Conservation (phyloP, 1,140 invertebrate genomes). For the Sarcophaga bullata region DNA sequence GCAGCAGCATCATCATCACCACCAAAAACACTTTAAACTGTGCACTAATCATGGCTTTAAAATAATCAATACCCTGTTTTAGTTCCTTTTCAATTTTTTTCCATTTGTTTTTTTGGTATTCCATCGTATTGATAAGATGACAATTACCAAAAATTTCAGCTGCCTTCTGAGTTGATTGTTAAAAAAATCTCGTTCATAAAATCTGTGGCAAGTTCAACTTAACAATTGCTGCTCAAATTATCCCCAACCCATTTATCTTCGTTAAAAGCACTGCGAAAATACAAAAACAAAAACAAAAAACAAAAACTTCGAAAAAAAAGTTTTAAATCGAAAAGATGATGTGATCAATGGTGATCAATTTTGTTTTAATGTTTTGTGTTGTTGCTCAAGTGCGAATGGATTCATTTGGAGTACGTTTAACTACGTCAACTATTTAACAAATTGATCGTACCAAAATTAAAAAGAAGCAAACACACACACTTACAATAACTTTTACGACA, state of each 20-base stretch:
- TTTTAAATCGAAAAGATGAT: no score
- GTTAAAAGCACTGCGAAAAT: neutral
- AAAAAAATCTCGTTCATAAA: constrained; percentile 36
- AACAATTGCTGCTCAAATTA: constrained; percentile 17
- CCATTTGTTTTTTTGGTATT: neutral
- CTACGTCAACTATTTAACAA: constrained; percentile 36
- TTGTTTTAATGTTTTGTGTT: neutral
- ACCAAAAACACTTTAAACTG: constrained; percentile 20
- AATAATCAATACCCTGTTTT: constrained; percentile 32
- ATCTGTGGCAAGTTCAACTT: neutral
- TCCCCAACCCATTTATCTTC: neutral
- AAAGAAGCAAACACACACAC: neutral
- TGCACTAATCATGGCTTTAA: constrained; percentile 27
- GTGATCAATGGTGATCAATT: neutral
- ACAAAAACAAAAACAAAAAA: neutral
- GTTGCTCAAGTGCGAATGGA: constrained; percentile 8
- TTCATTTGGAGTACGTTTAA: constrained; percentile 36
- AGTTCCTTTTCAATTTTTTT: no score
- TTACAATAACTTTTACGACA: neutral
- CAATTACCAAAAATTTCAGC: constrained; percentile 37
- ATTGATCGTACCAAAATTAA: constrained; percentile 19
- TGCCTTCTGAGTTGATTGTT: neutral
- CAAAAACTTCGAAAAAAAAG: neutral
- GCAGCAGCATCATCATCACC: no score
- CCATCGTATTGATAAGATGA: constrained; percentile 12